Base-by-base conservation (phyloP, 2,113 vertebrate genomes). In the Litocranius walleri region DNA sequence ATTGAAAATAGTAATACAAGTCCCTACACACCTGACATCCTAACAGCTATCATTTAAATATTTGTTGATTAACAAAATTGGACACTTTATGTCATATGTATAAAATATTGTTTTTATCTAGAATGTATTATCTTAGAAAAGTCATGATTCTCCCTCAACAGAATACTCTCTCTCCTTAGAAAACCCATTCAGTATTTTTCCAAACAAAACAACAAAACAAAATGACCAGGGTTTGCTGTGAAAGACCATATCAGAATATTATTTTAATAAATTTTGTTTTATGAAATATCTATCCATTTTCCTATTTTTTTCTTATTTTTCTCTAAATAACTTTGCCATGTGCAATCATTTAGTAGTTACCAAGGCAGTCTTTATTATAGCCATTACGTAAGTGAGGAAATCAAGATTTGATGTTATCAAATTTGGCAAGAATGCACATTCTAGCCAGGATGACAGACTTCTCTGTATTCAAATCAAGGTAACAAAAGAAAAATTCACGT, bases 1-100 rank as follows among this genome's bases (percentile, higher is more conserved):
- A 83, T 57, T 57, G 81, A 88, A 97, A 94, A 59, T 45, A 85
- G 92, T 89, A 94, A 96, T 91, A 92, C 83, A 95, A 78, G 40
- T 78, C 48, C 40, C 7, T 97, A 91, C 5, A 61, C 3, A 84
- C 10, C 9, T 27, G 17, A 89, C 1, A 19, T 92, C 45, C 33
- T 90, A 90, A 90, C 4, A 82, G 57, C 3, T 86, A 30, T n/a
- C 52, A 91, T 62, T 85, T 92, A 95, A 94, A 90, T 90, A 92
- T 82, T 25, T 94, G n/a, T 80, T 95, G 50, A 57, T 7, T 83
- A 81, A 93, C 50, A 96, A 95, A 57, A 80, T 1, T 71, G 27
- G 50, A 62, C 25, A 96, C 7, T 96, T 87, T 90, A 85, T 80
- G 17, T 12, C 2, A 59, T 30, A 81, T 27, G 14, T 85, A 89